A percentile compares a stretch with the other conserved stretches of the same genome.
Evolutionary conservation across 2,113 vertebrate species (phyloP).

Genomic region (Colossoma macropomum): DNA sequence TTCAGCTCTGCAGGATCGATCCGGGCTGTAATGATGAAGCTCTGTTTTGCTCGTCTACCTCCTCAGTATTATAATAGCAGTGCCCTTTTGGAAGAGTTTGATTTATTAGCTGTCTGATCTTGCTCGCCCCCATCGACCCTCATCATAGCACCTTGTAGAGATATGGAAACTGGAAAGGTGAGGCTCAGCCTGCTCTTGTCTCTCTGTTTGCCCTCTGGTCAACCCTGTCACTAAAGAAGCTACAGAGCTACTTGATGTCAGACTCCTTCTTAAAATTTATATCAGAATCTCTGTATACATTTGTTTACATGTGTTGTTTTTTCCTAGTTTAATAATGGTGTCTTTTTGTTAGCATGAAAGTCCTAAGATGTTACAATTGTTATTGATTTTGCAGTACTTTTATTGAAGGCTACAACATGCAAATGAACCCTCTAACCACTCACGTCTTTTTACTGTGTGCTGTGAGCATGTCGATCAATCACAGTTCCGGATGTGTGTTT

Average conservation of each 20-base stretch:
- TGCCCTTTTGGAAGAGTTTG: constrained; percentile 67
- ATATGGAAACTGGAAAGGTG: constrained; percentile 59
- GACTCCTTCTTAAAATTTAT: not conserved
- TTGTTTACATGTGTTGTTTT: not conserved
- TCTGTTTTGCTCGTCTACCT: constrained; percentile 72
- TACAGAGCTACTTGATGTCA: not conserved
- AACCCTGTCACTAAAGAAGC: not conserved
- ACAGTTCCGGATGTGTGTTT: too few species aligned
- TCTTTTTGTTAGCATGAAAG: too few species aligned
- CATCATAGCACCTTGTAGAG: constrained; percentile 62
- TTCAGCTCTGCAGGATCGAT: constrained; percentile 72
- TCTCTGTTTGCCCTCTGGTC: not conserved
- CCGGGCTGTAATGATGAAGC: constrained; percentile 78
- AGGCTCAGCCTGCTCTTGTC: not conserved
- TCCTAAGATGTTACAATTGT: too few species aligned
- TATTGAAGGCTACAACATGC: too few species aligned
- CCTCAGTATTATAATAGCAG: constrained; percentile 66
- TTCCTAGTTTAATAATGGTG: too few species aligned
- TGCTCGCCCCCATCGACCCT: constrained; percentile 77
- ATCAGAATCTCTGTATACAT: not conserved
- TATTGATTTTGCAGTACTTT: too few species aligned
- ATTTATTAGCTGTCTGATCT: constrained; percentile 80
- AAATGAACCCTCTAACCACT: too few species aligned
- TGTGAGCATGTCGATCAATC: too few species aligned
- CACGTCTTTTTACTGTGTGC: too few species aligned